Percentiles rank a stretch among this genome's conserved stretches.
phyloP scores from a whole-genome alignment of 2,888 invertebrate genomes.

The Adineta ricciae region DNA sequence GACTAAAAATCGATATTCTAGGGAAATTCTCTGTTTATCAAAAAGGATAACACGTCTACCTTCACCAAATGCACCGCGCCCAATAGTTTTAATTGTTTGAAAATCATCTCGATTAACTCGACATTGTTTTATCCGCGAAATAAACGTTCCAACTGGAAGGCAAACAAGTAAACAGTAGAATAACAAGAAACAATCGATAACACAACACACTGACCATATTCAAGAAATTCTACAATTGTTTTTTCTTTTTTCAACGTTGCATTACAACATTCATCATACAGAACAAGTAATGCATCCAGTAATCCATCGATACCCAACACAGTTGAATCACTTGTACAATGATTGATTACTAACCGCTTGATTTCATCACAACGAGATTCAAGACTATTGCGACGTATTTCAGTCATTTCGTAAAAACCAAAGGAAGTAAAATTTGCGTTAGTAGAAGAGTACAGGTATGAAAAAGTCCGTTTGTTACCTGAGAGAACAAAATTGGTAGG shows the following conservation, averaged over 20 bases:
- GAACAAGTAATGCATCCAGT: conserved; percentile 76
- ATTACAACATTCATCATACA: conserved; percentile 92
- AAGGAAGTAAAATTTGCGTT: too few relatives aligned
- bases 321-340: background rate
- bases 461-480: too few relatives aligned
- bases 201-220: conserved; percentile 20
- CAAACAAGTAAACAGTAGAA: background rate
- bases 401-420: background rate
- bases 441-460: too few relatives aligned
- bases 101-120: conserved; percentile 86
- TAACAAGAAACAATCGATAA: too few relatives aligned
- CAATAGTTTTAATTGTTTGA: conserved; percentile 89
- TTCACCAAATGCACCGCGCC: conserved; percentile 94
- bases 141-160: background rate
- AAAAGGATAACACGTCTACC: background rate
- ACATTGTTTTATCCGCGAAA: conserved; percentile 20
- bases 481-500: too few relatives aligned
- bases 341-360: background rate
- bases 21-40: background rate
- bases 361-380: conserved; percentile 16
- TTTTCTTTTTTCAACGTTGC: conserved; percentile 87
- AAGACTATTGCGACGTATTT: background rate
- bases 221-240: conserved; percentile 85
- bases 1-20: conserved; percentile 46
- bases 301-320: conserved; percentile 70